Conservation (phyloP, 2,888 invertebrate genomes). For the Coelopa pilipes region DNA sequence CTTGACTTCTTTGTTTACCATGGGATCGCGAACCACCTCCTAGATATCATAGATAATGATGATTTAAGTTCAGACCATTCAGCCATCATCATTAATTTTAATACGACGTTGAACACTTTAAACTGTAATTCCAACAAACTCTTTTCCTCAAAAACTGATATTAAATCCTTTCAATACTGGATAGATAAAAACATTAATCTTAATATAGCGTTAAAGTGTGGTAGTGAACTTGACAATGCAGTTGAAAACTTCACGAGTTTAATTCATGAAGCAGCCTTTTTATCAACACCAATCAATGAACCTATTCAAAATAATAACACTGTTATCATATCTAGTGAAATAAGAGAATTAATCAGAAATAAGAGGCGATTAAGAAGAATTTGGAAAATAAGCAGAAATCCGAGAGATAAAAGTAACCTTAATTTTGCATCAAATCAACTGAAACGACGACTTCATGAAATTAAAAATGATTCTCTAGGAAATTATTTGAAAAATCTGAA, state of each 20-base stretch:
- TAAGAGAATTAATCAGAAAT: slow-evolving; percentile 18
- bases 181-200: slow-evolving; percentile 17
- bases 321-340: slow-evolving; percentile 1
- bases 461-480: too few species aligned
- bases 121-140: too few species aligned
- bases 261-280: slow-evolving; percentile 21
- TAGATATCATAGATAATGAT: not conserved
- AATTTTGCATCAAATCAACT: too few species aligned
- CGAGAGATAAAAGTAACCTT: not conserved
- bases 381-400: slow-evolving; percentile 17
- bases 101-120: not conserved
- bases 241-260: slow-evolving; percentile 32
- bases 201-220: slow-evolving; percentile 15
- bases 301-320: not conserved
- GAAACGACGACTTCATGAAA: too few species aligned
- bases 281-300: slow-evolving; percentile 28
- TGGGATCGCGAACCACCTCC: slow-evolving; percentile 10
- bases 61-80: slow-evolving; percentile 24
- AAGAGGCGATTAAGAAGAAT: not conserved
- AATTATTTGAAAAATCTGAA: too few species aligned
- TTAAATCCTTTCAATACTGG: slow-evolving; percentile 12
- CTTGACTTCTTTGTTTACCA: slow-evolving; percentile 27
- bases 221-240: slow-evolving; percentile 23
- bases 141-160: not conserved
- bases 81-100: slow-evolving; percentile 19